Conservation (phyloP, 2,113 vertebrate species). For the Macrotis lagotis region DNA sequence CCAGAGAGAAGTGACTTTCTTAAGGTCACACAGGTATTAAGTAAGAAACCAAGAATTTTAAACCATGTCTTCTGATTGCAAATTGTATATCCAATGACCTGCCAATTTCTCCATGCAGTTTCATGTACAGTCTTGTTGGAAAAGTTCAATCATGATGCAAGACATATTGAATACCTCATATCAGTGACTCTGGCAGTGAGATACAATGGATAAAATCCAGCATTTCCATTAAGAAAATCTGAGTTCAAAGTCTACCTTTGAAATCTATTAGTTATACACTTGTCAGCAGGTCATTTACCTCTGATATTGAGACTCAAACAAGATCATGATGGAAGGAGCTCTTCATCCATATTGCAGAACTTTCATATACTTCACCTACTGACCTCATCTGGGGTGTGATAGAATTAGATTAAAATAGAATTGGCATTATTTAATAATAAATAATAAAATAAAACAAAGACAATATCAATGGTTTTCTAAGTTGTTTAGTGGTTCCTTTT, state of each 20-base stretch:
- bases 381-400: neutral
- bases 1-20: neutral
- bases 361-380: neutral
- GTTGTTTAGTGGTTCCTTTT: neutral
- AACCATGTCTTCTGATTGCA: conserved; percentile 4
- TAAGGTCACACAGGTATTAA: neutral
- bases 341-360: neutral
- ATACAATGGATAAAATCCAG: neutral
- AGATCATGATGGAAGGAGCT: neutral
- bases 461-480: neutral
- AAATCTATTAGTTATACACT: neutral
- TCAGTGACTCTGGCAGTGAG: neutral
- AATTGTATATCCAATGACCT: neutral
- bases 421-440: neutral
- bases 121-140: neutral
- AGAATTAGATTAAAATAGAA: neutral
- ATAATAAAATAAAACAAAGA: neutral
- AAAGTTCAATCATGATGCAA: neutral
- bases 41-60: conserved; percentile 19
- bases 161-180: neutral
- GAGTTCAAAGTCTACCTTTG: neutral
- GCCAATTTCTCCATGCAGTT: neutral
- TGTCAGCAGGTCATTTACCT: neutral
- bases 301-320: neutral
- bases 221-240: neutral